These are phyloP conservation scores for Alviniconcha marisindica DNA, from an alignment of 1,140 invertebrate genomes.

Conservation along the genomic window DNA sequence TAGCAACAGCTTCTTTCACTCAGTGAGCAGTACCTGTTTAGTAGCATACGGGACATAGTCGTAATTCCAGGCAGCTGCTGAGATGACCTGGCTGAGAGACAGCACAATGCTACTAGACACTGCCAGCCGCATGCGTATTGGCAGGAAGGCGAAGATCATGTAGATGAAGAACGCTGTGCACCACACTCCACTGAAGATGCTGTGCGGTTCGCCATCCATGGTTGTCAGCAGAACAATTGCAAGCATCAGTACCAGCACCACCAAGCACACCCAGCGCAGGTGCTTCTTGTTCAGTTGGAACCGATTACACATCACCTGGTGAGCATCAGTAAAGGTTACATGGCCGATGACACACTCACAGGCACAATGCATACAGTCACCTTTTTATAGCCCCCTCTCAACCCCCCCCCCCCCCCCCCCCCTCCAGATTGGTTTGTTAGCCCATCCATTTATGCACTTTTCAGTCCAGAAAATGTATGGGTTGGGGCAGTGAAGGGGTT, in stretches of 20 bases:
- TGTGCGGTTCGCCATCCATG: slow-evolving; percentile 74
- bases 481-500: too few species aligned
- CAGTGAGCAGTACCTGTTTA: slow-evolving; percentile 69
- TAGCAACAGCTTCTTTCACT: too few species aligned
- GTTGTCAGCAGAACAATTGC: slow-evolving; percentile 80
- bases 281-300: slow-evolving; percentile 92
- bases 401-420: too few species aligned
- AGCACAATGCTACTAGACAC: slow-evolving; percentile 83
- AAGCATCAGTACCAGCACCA: slow-evolving; percentile 85
- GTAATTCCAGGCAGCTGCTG: slow-evolving; percentile 68
- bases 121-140: slow-evolving; percentile 86
- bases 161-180: slow-evolving; percentile 89
- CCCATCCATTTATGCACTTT: too few species aligned
- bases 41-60: slow-evolving; percentile 65
- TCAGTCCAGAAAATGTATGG: too few species aligned
- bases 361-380: too few species aligned
- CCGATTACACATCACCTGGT: slow-evolving; percentile 81
- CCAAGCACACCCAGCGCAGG: slow-evolving; percentile 88
- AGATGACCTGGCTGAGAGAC: slow-evolving; percentile 82
- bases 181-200: slow-evolving; percentile 80
- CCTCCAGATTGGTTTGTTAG: too few species aligned
- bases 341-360: too few species aligned
- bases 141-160: slow-evolving; percentile 91
- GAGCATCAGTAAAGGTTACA: too few species aligned
- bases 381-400: too few species aligned